Conservation (phyloP, 2,113 vertebrate species). For the Terrapene triunguis region DNA sequence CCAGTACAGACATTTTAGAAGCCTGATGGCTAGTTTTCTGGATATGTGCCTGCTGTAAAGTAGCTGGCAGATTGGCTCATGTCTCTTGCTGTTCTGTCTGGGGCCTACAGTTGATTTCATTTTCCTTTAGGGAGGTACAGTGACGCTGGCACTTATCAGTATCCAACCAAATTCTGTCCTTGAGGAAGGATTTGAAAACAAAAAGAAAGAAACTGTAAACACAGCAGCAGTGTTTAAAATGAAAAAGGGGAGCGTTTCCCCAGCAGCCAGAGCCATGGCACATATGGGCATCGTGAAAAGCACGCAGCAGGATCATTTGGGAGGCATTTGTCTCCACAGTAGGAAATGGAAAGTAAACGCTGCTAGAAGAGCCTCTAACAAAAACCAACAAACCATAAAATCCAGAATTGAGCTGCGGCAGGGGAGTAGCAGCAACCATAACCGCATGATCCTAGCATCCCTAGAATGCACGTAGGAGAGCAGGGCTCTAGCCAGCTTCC, state of each 20-base stretch:
- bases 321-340: neutral
- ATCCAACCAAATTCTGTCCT: neutral
- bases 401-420: neutral
- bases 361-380: neutral
- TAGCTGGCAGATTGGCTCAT: neutral
- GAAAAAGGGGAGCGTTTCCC: neutral
- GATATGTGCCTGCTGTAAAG: rapidly evolving
- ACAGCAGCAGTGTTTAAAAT: neutral
- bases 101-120: neutral
- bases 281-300: neutral
- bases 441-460: too few species aligned
- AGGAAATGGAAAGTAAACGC: neutral
- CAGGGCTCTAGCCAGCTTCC: neutral
- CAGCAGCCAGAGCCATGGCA: neutral
- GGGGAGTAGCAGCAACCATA: neutral
- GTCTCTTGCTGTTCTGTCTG: rapidly evolving
- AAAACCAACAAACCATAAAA: neutral
- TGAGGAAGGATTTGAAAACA: neutral
- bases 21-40: neutral
- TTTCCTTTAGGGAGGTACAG: neutral
- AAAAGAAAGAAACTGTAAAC: neutral
- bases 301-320: too few species aligned
- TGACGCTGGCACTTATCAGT: neutral
- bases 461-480: too few species aligned
- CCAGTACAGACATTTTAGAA: neutral